Conservation (phyloP, 2,888 invertebrate species). For the Limnephilus lunatus region DNA sequence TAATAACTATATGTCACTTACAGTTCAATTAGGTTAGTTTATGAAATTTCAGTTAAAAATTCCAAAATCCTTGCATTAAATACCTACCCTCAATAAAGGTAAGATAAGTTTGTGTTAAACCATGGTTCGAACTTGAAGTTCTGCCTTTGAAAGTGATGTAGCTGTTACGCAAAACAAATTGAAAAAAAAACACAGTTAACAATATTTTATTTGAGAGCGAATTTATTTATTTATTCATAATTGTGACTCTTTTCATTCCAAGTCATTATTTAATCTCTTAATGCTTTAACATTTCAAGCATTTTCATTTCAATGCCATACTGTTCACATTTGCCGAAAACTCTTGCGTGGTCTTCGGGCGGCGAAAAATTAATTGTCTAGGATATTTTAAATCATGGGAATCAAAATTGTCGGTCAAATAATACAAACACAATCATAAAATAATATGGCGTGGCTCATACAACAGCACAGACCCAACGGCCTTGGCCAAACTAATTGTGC, state of each 20-base stretch:
- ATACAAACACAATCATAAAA: slow-evolving; percentile 43
- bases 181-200: no score
- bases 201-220: no score
- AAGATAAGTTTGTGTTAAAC: no score
- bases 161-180: no score
- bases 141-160: no score
- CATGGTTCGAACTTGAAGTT: no score
- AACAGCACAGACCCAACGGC: slow-evolving; percentile 22
- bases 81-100: no score
- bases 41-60: no score
- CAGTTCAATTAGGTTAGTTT: no score
- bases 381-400: slow-evolving; percentile 52
- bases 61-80: no score
- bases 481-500: slow-evolving; percentile 48
- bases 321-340: slow-evolving; percentile 42
- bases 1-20: no score
- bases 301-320: slow-evolving; percentile 40
- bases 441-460: slow-evolving; percentile 50
- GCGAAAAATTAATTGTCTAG: slow-evolving; percentile 29
- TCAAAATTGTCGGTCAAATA: slow-evolving; percentile 44
- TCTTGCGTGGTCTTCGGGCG: slow-evolving; percentile 42
- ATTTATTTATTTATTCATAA: neutral
- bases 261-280: neutral
- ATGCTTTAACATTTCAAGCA: neutral
- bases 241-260: neutral